Conservation (phyloP, 2,113 vertebrate species). For the Rhinoderma darwinii region DNA sequence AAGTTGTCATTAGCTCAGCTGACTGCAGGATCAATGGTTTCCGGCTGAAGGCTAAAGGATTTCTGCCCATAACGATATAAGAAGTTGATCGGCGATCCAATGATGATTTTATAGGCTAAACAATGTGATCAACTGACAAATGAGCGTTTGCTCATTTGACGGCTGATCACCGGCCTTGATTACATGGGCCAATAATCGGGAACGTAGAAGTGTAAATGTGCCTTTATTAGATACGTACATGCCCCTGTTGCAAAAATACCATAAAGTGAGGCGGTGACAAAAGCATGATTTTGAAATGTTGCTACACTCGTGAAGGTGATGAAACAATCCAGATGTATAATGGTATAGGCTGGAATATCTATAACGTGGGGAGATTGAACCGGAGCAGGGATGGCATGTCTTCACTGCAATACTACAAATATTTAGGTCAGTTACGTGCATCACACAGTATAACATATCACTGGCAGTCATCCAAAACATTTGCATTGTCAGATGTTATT, state of each 20-base stretch:
- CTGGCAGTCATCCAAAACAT: conserved; percentile 28
- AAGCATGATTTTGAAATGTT: background rate
- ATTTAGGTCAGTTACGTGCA: conserved; percentile 32
- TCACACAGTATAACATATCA: background rate
- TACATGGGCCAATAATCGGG: too few species aligned
- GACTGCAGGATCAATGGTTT: too few species aligned
- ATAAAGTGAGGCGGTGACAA: too few species aligned
- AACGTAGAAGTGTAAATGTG: too few species aligned
- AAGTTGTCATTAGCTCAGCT: too few species aligned
- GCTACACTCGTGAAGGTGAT: background rate
- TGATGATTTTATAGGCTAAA: too few species aligned
- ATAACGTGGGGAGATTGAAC: background rate
- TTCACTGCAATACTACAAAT: background rate
- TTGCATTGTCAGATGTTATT: conserved; percentile 39
- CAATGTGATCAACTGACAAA: too few species aligned
- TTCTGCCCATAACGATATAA: too few species aligned
- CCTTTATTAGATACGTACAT: background rate
- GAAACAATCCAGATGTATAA: background rate
- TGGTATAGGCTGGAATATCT: background rate
- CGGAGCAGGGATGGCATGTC: background rate
- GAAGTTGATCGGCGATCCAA: too few species aligned
- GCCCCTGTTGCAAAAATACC: background rate
- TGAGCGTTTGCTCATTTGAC: too few species aligned
- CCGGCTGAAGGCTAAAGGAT: too few species aligned
- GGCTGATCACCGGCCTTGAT: too few species aligned